Base-by-base conservation (phyloP, 2,888 invertebrate genomes). In the Epicampocera succincta region DNA sequence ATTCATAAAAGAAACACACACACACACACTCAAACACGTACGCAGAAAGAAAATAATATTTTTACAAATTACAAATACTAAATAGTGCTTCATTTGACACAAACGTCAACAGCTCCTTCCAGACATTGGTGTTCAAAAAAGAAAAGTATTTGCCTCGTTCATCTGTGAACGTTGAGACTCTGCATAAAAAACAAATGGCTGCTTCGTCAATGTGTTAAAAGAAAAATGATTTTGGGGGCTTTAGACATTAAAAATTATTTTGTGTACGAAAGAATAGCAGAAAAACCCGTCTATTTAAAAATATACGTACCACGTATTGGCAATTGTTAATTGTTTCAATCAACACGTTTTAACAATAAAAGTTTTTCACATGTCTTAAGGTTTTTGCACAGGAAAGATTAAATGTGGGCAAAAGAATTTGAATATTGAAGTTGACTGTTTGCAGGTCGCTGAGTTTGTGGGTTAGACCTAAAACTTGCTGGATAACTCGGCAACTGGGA, bases 291-390 rank as follows among this genome's bases (percentile, higher is more conserved):
- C 44, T 25, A 21, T 44, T 33, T 58, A 38, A 76, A 63, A 72
- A 2, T 3, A 21, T 15, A 2, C 13, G 46, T 71, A 54, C 42
- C 8, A 50, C 17, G 9, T 71, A 82, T 71, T 71, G 74, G 77
- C 74, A 60, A 65, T 76, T 73, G 87, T 87, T 88, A 88, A 88
- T 88, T 88, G 89, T 87, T 86, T 87, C 89, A 87, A 88, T 88
- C 89, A 88, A 88, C 88, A 88, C 87, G 84, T 84, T 85, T 84
- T 48, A 83, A 69, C 58, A 79, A 84, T 75, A 79, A 83, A 78
- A 74, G 2, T 46, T 74, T 58, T 69, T 69, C 12, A 19, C 40
- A 65, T 65, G 46, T 77, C 15, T 50, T 17, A 15, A 46, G 8
- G 17, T 25, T 17, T 9, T 42, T 33, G 29, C 54, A 44, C 63